These are phyloP conservation scores for Spinibarbus caldwelli DNA, from an alignment of 2,797 vertebrate genomes.

Conservation along the genomic window DNA sequence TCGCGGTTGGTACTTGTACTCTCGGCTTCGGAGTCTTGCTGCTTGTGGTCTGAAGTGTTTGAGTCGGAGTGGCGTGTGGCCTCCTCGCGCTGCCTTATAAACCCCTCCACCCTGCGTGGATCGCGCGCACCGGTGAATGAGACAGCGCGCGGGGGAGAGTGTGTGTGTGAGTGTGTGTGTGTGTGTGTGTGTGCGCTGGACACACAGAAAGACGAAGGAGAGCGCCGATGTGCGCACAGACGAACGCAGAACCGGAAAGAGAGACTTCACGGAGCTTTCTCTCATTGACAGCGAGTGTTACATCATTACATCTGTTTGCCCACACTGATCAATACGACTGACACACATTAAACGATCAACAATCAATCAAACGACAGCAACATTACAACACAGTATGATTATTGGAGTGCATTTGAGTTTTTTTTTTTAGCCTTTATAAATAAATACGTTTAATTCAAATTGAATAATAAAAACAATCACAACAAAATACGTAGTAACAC, in stretches of 20 bases:
- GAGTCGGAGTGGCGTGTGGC: constrained; percentile 80
- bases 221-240: constrained; percentile 79
- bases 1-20: constrained; percentile 85
- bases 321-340: background rate
- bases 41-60: constrained; percentile 82
- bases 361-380: background rate
- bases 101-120: constrained; percentile 83
- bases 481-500: too few relatives aligned
- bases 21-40: constrained; percentile 87
- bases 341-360: background rate
- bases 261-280: constrained; percentile 59
- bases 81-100: constrained; percentile 75
- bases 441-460: too few relatives aligned
- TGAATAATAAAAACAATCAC: too few relatives aligned
- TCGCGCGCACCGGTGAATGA: constrained; percentile 78
- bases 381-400: background rate
- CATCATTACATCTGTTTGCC: constrained; percentile 29
- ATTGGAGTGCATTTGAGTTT: background rate
- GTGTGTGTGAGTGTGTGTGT: constrained; percentile 65
- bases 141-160: constrained; percentile 73
- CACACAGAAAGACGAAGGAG: constrained; percentile 66
- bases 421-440: too few relatives aligned
- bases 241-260: constrained; percentile 81
- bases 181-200: constrained; percentile 52
- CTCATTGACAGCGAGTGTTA: background rate